A percentile compares a stretch with the other conserved stretches of the same genome.
Conservation (phyloP, 2,113 vertebrate species). For the Microtus pennsylvanicus region DNA sequence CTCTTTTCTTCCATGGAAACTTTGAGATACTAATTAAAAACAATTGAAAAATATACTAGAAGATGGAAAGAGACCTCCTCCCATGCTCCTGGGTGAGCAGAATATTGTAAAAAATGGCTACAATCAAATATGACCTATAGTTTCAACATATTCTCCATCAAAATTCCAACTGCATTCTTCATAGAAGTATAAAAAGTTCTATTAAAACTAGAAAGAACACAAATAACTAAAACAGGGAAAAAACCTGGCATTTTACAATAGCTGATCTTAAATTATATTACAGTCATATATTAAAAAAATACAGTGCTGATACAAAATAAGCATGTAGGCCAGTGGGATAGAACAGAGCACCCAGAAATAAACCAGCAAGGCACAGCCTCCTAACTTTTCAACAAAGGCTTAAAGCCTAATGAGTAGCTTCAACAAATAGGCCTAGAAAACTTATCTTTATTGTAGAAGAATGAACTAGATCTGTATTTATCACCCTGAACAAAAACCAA, state of each 20-base stretch:
- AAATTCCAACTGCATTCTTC: not conserved
- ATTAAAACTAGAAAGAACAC: not conserved
- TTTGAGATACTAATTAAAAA: not conserved
- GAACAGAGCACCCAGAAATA: not conserved
- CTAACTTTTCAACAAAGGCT: not conserved
- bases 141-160: not conserved
- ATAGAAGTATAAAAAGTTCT: not conserved
- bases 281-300: not conserved
- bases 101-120: not conserved
- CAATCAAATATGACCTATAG: not conserved
- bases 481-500: not conserved
- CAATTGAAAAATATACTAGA: not conserved
- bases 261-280: not conserved
- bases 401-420: not conserved
- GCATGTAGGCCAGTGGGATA: not conserved
- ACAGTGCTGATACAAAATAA: not conserved
- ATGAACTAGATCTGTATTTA: not conserved
- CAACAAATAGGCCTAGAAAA: not conserved
- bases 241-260: not conserved
- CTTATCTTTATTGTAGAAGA: not conserved
- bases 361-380: not conserved
- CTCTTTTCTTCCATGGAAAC: not conserved
- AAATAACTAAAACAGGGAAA: not conserved
- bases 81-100: not conserved
- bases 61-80: not conserved